Evolutionary conservation across 1,140 invertebrate genomes (phyloP), one percentile per base, ranked within the genome.

Genomic region (Eumaeus atala): DNA sequence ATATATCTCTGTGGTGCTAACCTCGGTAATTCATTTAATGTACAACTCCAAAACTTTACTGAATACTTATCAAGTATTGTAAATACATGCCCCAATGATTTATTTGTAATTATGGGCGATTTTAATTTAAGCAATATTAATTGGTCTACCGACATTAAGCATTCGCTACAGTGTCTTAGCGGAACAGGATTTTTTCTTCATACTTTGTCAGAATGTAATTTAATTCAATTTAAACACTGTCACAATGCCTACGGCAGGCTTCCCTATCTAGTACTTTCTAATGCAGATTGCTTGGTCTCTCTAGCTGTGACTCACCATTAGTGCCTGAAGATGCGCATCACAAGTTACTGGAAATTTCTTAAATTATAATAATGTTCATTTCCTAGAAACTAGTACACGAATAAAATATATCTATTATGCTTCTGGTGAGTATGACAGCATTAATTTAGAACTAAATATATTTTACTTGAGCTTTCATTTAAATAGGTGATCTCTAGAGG

Each of bases 281-380:
- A 58, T 16, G 33, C 9, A 12, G 40, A 44, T 10, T 11, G 47
- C 10, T 9, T 11, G 10, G 16, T 58, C 1, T 38, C 1, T 38
- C 37, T 21, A 10, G 14, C 11, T 58, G 56, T 17, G 3, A 3
- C 14, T 37, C 42, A 4, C 50, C 56, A 44, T 34, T 58, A 9
- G 56, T 58, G 16, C 50, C 50, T 6, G 50, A 52, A 21, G 56
- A 52, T 33, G 16, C 12, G 9, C 42, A 58, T 36, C 56, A 58
- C 28, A 47, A 52, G 42, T 48, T 50, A 11, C 48, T 7, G 1
- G 9, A 21, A 8, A 11, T 49, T 49, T n/a, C 37, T 9, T 10
- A 38, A 10, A 38, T 9, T 38, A 4, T 38, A 38, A 38, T 3
- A 38, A 38, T 3, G 37, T 38, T 38, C 10, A 38, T 3, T 38